Evolutionary conservation across 2,888 invertebrate genomes (phyloP), one percentile per base, ranked within the genome.

Genomic region (Dynastes tityus): DNA sequence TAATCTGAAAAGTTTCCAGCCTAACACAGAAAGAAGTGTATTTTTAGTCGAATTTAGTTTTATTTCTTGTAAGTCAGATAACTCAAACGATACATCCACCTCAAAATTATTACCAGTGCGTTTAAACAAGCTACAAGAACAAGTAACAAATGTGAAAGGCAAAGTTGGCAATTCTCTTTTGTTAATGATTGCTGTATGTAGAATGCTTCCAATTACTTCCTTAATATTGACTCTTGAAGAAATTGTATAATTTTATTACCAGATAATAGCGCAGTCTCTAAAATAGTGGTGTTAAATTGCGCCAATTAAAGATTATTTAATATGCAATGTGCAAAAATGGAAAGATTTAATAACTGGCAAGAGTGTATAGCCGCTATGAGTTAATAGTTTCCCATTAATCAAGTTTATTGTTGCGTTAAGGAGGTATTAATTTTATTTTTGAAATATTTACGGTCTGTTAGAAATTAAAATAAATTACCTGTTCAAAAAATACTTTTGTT

Each of bases 221-320:
- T 58, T 16, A 58, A 58, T 22, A 16, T 58, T 58, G 22, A 22
- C 22, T 22, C 8, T 6, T 9, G 22, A 58, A 58, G 55, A 58
- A 58, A 58, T 58, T 58, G 55, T 22, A 58, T 58, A 58, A 58
- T 58, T 55, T 55, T 6, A 55, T 55, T 16, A 53, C 53, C 16
- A 55, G 8, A 55, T 8, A n/a, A n/a, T 4, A 22, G n/a, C 8
- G 22, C 16, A 16, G 8, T 16, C 22, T 55, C 22, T 22, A 8
- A 8, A 55, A 55, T 6, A 55, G 22, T 22, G 6, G 55, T 58
- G 55, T 5, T 58, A 6, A 22, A 58, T 58, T 22, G 55, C 16
- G 55, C 22, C n/a, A 58, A 58, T 58, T 58, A 58, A 58, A 58
- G 22, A 58, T 58, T 58, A 58, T 55, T 58, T 58, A 16, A 58